Evolutionary conservation across 2,888 invertebrate genomes (phyloP).

Genomic region (Agrochola lota): DNA sequence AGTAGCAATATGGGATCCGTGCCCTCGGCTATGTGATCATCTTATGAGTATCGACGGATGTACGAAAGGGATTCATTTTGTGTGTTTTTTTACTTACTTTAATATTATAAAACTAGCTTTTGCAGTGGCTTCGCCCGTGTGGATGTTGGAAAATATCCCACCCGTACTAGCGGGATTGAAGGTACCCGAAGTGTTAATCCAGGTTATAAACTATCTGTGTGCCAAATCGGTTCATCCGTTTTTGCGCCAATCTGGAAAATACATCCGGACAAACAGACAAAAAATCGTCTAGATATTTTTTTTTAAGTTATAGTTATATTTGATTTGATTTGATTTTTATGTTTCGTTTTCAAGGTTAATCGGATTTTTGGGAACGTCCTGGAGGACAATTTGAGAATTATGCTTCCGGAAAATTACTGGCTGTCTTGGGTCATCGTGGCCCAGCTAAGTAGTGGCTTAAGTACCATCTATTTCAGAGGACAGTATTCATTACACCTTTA

Average conservation of each 20-base stretch:
- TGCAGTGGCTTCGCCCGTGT: too few species aligned
- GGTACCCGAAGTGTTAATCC: too few species aligned
- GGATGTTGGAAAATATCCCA: too few species aligned
- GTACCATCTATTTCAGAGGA: not conserved
- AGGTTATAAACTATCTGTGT: too few species aligned
- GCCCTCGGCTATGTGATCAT: not conserved
- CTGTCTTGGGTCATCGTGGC: not conserved
- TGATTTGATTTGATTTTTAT: too few species aligned
- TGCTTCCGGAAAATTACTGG: not conserved
- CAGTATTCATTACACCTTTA: too few species aligned
- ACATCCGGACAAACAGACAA: too few species aligned
- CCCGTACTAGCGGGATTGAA: too few species aligned
- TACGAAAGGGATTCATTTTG: constrained; percentile 13
- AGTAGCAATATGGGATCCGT: not conserved
- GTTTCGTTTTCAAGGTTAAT: not conserved
- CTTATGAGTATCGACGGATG: not conserved
- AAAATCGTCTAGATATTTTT: too few species aligned
- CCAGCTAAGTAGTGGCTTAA: not conserved
- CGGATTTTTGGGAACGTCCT: not conserved
- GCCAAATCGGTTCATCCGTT: too few species aligned
- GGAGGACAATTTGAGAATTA: not conserved
- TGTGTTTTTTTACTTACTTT: not conserved
- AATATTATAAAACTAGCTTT: not conserved
- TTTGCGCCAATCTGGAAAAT: too few species aligned
- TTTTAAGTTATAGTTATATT: too few species aligned